Conservation (phyloP, 2,113 vertebrate genomes). For the Gila orcuttii region DNA sequence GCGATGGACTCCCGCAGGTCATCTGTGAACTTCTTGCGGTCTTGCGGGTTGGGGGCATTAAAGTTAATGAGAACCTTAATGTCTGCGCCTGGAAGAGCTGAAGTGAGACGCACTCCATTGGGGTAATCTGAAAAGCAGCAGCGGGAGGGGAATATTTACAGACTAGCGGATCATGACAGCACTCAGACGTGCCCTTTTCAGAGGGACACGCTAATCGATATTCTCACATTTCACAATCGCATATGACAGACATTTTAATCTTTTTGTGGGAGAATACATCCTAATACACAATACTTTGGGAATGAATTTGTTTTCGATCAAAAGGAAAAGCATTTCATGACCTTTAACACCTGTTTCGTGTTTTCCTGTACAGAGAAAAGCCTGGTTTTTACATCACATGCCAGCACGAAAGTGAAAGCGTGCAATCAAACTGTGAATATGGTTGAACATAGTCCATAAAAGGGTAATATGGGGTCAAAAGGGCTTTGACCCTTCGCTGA, state of each 20-base stretch:
- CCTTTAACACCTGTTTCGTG: neutral
- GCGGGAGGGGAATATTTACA: conserved; percentile 16
- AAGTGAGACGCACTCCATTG: conserved; percentile 93
- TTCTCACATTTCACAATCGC: conserved; percentile 2
- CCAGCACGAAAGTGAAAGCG: neutral
- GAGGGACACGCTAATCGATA: conserved; percentile 7
- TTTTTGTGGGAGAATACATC: neutral
- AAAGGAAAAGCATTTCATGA: neutral
- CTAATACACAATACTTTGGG: neutral
- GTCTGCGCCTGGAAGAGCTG: conserved; percentile 92
- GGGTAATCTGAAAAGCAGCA: conserved; percentile 85
- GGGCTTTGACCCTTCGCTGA: neutral
- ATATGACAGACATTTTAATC: neutral
- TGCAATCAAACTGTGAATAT: neutral
- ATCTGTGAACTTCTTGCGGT: conserved; percentile 97
- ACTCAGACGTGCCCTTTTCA: conserved; percentile 7
- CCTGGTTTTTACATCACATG: neutral
- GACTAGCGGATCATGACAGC: neutral
- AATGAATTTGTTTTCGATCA: neutral
- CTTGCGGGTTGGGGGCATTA: conserved; percentile 98
- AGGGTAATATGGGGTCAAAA: conserved; percentile 10
- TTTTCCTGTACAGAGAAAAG: neutral
- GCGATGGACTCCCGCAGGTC: conserved; percentile 94
- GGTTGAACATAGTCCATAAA: neutral
- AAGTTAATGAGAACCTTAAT: conserved; percentile 97